A percentile compares a stretch with the other conserved stretches of the same genome.
Evolutionary conservation across 2,113 vertebrate genomes (phyloP).

Genomic region (Malurus alboscapulatus): DNA sequence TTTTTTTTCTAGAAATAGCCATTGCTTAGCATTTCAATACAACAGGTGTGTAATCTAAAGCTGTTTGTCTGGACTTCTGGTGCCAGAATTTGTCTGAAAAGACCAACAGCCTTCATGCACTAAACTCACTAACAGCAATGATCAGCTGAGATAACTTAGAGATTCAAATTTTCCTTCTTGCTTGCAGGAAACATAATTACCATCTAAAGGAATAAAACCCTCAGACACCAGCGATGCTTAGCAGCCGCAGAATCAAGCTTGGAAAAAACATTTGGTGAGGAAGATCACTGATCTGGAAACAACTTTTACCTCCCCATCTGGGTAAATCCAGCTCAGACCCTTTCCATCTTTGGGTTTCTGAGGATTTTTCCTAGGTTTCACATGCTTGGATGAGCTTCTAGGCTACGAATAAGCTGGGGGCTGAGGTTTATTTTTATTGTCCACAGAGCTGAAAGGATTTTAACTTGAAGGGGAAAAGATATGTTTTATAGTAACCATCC

Average conservation of each 20-base stretch:
- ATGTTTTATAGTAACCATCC: background rate
- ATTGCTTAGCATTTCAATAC: background rate
- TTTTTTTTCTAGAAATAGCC: background rate
- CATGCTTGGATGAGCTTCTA: background rate
- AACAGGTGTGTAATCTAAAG: background rate
- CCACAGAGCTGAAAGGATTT: background rate
- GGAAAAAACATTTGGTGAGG: background rate
- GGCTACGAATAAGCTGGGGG: background rate
- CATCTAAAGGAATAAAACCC: background rate
- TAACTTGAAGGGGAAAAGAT: background rate
- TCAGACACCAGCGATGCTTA: background rate
- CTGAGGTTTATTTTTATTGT: background rate
- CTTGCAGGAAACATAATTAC: background rate
- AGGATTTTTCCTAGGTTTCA: background rate
- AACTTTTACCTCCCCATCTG: background rate
- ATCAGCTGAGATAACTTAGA: background rate
- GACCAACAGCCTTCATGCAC: background rate
- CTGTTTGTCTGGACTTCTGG: background rate
- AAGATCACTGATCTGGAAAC: background rate
- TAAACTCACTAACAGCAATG: background rate
- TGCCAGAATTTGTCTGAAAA: background rate
- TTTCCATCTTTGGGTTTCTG: background rate
- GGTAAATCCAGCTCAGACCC: accelerated
- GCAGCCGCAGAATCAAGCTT: background rate
- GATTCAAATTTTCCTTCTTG: background rate